Percentiles rank a stretch among this genome's conserved stretches.
phyloP scores from a whole-genome alignment of 2,797 vertebrate species.

The Syngnathus rostellatus region DNA sequence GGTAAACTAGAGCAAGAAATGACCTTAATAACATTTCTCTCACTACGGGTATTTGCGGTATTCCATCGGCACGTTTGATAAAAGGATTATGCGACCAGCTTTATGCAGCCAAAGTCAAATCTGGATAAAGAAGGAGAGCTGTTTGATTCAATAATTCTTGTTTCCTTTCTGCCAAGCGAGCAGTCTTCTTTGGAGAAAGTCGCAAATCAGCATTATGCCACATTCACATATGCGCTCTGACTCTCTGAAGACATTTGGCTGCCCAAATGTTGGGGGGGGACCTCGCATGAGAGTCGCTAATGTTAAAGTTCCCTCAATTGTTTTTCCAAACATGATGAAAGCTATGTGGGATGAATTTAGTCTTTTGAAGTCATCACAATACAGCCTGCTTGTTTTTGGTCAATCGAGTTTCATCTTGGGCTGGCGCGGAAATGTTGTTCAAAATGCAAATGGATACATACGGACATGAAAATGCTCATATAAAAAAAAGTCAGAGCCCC shows the following conservation, averaged over 20 bases:
- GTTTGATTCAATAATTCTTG: conserved; percentile 76
- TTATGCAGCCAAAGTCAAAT: conserved; percentile 66
- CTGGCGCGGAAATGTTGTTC: conserved; percentile 8
- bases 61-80: conserved; percentile 71
- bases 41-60: conserved; percentile 55
- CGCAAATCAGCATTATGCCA: conserved; percentile 72
- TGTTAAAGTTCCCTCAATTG: too few species aligned
- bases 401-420: too few species aligned
- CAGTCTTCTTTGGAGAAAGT: conserved; percentile 68
- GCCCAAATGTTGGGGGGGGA: neutral
- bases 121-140: conserved; percentile 66
- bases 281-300: too few species aligned
- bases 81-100: conserved; percentile 72
- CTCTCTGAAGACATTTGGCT: conserved; percentile 26
- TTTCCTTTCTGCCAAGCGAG: conserved; percentile 71
- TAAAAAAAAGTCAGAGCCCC: conserved; percentile 17
- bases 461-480: conserved; percentile 14
- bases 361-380: too few species aligned
- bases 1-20: conserved; percentile 71
- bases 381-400: too few species aligned
- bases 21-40: conserved; percentile 72
- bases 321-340: too few species aligned
- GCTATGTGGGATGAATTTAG: too few species aligned
- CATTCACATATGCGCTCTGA: conserved; percentile 59
- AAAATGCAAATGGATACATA: conserved; percentile 16